These are phyloP conservation scores for Cryptocheilus praepositus DNA, from an alignment of 2,888 invertebrate species.

Conservation along the genomic window DNA sequence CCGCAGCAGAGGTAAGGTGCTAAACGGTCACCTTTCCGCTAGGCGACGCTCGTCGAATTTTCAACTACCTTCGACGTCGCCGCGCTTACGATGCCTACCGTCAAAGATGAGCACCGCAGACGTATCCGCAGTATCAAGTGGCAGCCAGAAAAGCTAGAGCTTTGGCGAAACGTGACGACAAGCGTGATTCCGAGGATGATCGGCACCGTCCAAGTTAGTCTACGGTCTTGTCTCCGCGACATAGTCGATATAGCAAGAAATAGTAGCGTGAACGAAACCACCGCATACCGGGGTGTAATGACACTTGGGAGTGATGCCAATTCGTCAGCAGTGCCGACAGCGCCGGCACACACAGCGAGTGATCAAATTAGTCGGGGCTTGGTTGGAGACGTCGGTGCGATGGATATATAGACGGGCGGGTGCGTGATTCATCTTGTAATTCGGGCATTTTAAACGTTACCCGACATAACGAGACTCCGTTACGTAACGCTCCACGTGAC, in stretches of 20 bases:
- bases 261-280: slow-evolving; percentile 15
- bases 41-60: too few relatives aligned
- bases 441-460: too few relatives aligned
- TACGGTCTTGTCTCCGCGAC: slow-evolving; percentile 7
- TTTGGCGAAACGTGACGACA: slow-evolving; percentile 29
- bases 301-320: slow-evolving; percentile 48
- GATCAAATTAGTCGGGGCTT: slow-evolving; percentile 5
- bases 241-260: slow-evolving; percentile 21
- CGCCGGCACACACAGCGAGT: neutral
- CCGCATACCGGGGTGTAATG: slow-evolving; percentile 50
- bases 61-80: too few relatives aligned
- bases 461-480: too few relatives aligned
- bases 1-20: too few relatives aligned
- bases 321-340: neutral
- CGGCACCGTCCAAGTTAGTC: neutral
- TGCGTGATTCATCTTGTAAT: too few relatives aligned
- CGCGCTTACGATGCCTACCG: too few relatives aligned
- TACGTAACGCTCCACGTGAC: too few relatives aligned
- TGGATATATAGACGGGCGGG: too few relatives aligned
- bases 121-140: slow-evolving; percentile 7
- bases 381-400: neutral
- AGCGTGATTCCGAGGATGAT: neutral
- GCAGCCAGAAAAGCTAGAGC: slow-evolving; percentile 2
- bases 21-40: too few relatives aligned
- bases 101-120: too few relatives aligned